A percentile compares a stretch with the other conserved stretches of the same genome.
These are phyloP conservation scores for Cyclophora punctaria DNA, from an alignment of 2,888 invertebrate species.

Conservation along the genomic window DNA sequence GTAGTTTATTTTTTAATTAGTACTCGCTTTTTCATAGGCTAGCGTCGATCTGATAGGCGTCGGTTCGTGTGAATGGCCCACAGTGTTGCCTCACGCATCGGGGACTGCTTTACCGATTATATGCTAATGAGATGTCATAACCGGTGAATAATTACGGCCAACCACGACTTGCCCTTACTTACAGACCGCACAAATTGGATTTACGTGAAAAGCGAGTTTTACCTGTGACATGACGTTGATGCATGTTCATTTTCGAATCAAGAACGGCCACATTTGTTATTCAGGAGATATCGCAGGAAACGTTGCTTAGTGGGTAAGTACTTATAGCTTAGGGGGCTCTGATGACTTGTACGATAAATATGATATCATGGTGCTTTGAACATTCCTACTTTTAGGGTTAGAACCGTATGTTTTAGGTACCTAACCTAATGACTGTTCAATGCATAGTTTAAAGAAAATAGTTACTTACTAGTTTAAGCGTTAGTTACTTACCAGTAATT, in stretches of 20 bases:
- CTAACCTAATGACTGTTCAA: too few relatives aligned
- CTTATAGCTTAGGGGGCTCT: too few relatives aligned
- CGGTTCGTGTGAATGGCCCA: slow-evolving; percentile 71
- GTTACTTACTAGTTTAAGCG: too few relatives aligned
- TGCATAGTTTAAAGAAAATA: too few relatives aligned
- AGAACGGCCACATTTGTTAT: neutral
- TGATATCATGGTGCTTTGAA: too few relatives aligned
- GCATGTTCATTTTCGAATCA: slow-evolving; percentile 27
- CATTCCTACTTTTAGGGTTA: too few relatives aligned
- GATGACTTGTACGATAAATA: too few relatives aligned
- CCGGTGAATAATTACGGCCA: slow-evolving; percentile 72
- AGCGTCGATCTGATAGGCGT: slow-evolving; percentile 62
- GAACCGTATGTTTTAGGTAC: too few relatives aligned
- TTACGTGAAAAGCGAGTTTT: slow-evolving; percentile 69
- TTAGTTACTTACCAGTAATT: too few relatives aligned
- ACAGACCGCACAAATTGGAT: slow-evolving; percentile 67
- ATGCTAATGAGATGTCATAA: slow-evolving; percentile 75
- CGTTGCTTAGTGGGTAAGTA: neutral
- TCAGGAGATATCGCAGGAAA: neutral
- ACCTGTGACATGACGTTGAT: slow-evolving; percentile 45
- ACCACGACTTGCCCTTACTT: slow-evolving; percentile 69
- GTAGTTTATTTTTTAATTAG: slow-evolving; percentile 72
- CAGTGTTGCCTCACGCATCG: slow-evolving; percentile 68
- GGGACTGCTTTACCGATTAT: slow-evolving; percentile 65
- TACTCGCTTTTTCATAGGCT: slow-evolving; percentile 69